Evolutionary conservation across 2,113 vertebrate species (phyloP).

Genomic region (Nipponia nippon): DNA sequence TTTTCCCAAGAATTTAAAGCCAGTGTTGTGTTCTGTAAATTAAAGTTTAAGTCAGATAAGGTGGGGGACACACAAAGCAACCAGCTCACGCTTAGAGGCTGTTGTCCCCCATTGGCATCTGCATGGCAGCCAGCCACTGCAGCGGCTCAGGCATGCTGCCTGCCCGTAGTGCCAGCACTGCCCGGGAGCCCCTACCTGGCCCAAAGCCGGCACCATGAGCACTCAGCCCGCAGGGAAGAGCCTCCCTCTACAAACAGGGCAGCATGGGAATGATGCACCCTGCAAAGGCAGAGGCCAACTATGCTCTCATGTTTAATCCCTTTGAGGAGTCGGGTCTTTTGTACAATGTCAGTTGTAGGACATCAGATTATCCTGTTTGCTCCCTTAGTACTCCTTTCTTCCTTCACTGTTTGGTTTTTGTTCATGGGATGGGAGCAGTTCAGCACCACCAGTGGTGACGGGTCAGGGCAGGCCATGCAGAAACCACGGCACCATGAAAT

Average conservation of each 20-base stretch:
- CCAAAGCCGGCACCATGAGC: background rate
- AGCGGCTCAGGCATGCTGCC: background rate
- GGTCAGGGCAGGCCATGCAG: background rate
- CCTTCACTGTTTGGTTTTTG: background rate
- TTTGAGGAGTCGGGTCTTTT: background rate
- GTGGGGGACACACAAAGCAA: background rate
- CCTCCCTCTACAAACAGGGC: background rate
- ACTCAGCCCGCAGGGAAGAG: background rate
- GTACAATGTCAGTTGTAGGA: background rate
- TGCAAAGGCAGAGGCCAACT: background rate
- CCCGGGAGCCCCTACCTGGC: too few species aligned
- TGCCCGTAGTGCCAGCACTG: background rate
- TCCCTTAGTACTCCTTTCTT: background rate
- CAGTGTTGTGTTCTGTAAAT: accelerated
- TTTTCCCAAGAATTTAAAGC: background rate
- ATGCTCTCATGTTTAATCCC: background rate
- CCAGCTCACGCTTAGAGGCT: background rate
- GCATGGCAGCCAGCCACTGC: accelerated
- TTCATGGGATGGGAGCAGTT: background rate
- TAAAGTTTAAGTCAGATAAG: background rate
- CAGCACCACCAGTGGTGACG: background rate
- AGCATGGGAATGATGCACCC: background rate
- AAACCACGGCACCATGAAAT: background rate
- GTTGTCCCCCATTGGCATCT: background rate
- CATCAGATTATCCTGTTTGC: background rate